These are phyloP conservation scores for Macaria notata DNA, from an alignment of 2,888 invertebrate species.

Conservation along the genomic window DNA sequence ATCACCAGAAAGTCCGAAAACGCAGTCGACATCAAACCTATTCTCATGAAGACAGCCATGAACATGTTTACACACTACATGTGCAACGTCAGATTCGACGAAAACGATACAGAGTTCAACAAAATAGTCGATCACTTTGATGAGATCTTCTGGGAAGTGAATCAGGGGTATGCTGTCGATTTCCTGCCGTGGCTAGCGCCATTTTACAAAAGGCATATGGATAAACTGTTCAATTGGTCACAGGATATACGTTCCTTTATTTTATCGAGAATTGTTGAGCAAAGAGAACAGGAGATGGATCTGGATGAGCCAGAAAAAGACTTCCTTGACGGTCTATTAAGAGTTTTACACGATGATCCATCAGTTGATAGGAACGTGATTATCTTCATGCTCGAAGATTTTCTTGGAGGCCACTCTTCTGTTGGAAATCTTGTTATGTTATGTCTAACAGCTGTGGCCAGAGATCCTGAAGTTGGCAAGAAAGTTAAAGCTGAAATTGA, in stretches of 20 bases:
- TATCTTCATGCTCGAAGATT: conserved; percentile 92
- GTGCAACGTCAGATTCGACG: conserved; percentile 90
- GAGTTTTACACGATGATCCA: conserved; percentile 85
- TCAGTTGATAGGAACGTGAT: conserved; percentile 89
- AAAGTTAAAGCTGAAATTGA: conserved; percentile 88
- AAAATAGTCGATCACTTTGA: conserved; percentile 88
- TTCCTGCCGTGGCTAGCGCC: conserved; percentile 92
- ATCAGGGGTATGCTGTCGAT: conserved; percentile 93
- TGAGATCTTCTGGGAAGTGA: conserved; percentile 95
- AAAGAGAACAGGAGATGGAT: conserved; percentile 77
- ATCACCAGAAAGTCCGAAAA: conserved; percentile 61
- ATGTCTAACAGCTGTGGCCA: conserved; percentile 85
- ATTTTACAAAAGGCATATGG: conserved; percentile 86
- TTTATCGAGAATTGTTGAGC: conserved; percentile 85
- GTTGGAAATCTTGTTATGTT: conserved; percentile 93
- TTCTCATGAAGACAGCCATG: conserved; percentile 87
- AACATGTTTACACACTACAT: conserved; percentile 94
- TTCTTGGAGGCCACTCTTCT: conserved; percentile 94
- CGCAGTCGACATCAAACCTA: conserved; percentile 85
- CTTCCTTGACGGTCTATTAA: conserved; percentile 90
- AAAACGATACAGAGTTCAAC: conserved; percentile 84
- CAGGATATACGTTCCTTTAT: conserved; percentile 88
- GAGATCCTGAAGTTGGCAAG: conserved; percentile 84
- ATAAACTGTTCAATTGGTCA: conserved; percentile 86
- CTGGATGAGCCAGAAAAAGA: conserved; percentile 85